Evolutionary conservation across 2,113 vertebrate genomes (phyloP).

Genomic region (Leucopsar rothschildi): DNA sequence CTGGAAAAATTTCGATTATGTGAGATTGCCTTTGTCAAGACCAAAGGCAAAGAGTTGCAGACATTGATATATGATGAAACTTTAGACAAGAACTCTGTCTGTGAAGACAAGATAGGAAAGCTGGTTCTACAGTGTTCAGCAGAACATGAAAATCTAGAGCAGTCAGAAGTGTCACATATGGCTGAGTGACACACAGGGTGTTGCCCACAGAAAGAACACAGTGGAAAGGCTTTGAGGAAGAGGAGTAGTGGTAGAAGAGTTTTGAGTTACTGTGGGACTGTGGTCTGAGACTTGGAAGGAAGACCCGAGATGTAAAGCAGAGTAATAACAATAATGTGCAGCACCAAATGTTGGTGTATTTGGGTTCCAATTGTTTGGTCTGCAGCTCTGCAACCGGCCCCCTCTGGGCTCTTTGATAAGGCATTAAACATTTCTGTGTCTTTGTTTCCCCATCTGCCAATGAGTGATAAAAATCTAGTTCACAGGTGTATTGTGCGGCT

Average conservation of each 20-base stretch:
- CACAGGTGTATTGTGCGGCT: constrained; percentile 31
- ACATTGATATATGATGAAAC: neutral
- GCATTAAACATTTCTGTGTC: neutral
- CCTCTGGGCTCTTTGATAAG: constrained; percentile 4
- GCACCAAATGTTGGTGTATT: constrained; percentile 4
- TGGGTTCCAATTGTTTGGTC: constrained; percentile 14
- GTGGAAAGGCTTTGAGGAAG: neutral
- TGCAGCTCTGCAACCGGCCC: neutral
- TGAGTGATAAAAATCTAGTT: constrained; percentile 10
- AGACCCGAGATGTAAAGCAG: neutral
- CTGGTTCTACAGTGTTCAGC: neutral
- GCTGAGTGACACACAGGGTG: neutral
- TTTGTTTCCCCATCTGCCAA: constrained; percentile 56
- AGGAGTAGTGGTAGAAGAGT: neutral
- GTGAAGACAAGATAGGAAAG: neutral
- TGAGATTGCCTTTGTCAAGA: neutral
- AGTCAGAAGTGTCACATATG: neutral
- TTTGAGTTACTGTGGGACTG: neutral
- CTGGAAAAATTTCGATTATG: neutral
- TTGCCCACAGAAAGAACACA: neutral
- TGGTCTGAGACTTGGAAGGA: neutral
- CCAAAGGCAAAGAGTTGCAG: neutral
- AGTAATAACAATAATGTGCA: neutral
- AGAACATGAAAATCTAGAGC: neutral
- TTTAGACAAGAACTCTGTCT: neutral